A percentile compares a stretch with the other conserved stretches of the same genome.
phyloP scores from a whole-genome alignment of 2,797 vertebrate species.

The Chloroceryle inda region DNA sequence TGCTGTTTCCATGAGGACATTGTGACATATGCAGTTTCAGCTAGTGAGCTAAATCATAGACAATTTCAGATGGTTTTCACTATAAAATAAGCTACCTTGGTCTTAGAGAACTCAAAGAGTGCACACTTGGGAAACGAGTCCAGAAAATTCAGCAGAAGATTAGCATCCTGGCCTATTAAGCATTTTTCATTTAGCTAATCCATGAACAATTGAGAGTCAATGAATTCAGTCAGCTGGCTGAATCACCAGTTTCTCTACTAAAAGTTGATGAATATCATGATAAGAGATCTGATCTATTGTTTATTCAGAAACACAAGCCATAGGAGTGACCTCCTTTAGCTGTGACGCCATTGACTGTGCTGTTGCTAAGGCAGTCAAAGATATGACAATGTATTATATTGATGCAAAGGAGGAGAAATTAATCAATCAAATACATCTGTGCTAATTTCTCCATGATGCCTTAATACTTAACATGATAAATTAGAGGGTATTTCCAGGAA shows the following conservation, averaged over 20 bases:
- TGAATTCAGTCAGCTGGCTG: constrained; percentile 3
- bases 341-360: neutral
- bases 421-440: neutral
- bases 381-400: neutral
- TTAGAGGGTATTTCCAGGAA: neutral
- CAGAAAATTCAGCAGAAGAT: neutral
- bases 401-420: neutral
- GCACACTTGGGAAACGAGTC: neutral
- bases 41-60: neutral
- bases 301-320: neutral
- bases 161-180: neutral
- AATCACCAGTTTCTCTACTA: constrained; percentile 14
- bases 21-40: neutral
- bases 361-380: neutral
- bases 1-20: neutral
- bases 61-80: neutral
- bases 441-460: neutral
- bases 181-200: constrained; percentile 21
- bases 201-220: neutral
- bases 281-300: neutral
- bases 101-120: neutral
- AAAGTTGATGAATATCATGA: constrained; percentile 5
- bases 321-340: neutral
- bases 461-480: constrained; percentile 6
- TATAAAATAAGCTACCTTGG: neutral